Base-by-base conservation (phyloP, 2,888 invertebrate species). In the Uropetala carovei region DNA sequence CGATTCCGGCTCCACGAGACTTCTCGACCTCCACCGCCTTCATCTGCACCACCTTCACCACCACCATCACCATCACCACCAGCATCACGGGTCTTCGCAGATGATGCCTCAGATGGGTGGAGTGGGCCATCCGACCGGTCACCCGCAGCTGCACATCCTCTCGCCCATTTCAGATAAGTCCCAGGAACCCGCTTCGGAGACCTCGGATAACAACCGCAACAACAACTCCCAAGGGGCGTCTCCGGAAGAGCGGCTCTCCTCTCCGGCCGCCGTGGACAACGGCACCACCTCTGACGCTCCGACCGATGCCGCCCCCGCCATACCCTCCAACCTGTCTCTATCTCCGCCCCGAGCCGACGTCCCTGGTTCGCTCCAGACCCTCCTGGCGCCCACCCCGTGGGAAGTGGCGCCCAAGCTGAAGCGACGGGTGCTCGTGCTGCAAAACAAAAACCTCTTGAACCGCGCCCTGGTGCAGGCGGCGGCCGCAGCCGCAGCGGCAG, bases 141-240 rank as follows among this genome's bases (percentile, higher is more conserved):
- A 98, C 95, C 95, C 98, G 93, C 8, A 98, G 95, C 95, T 98
- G 93, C 98, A 98, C 95, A 98, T 98, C 94, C 96, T 98, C 86
- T 98, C 98, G 94, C 98, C 98, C 30, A 98, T 98, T 94, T 98
- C 98, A 92, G 98, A 98, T 95, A 98, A 98, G 95, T 98, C 98
- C 0, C 98, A 98, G 95, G 98, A 98, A 94, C 98, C 97, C 22
- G 97, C 97, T 30, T 97, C 98, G 11, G 98, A 98, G 95, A 97
- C 97, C 30, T 97, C 97, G 16, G 98, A 98, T 94, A 97, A 98
- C 94, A 97, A 97, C 94, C 92, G 97, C 93, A 97, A 97, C 94
- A 97, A 97, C 94, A 97, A 97, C 94, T 97, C 97, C 0, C 97
- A 97, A 94, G 97, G 97, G 94, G 97, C 97, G 91, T 97, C 97